Evolutionary conservation across 2,888 invertebrate genomes (phyloP), one percentile per base, ranked within the genome.

Genomic region (Disparrhopalites patrizii): DNA sequence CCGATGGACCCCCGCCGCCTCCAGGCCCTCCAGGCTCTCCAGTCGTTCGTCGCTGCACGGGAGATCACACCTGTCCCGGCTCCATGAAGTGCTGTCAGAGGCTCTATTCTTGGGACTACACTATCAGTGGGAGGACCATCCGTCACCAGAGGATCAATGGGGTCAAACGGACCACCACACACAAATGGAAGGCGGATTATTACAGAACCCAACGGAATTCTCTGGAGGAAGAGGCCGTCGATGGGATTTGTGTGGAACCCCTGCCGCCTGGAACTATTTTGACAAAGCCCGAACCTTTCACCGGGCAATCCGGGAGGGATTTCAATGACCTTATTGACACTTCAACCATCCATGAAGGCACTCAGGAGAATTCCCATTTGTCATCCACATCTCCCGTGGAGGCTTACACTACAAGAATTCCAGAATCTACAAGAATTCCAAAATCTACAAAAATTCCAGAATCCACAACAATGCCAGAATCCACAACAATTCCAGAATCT

Each of bases 21-120:
- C n/a, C n/a, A n/a, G 51, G 51, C 4, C 20, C 23, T 15, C 18
- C 4, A 18, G 15, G 25, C 25, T 27, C 8, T 3, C 27, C 51
- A 3, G 25, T 8, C 2, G 10, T 27, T 23, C 27, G 7, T 1
- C 47, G 47, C 7, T 50, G 60, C 23, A 38, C 56, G 1, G 56
- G 56, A 1, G 56, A 56, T 38, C 31, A 36, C 13, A 56, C 56
- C 25, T 47, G 43, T 27, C 36, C 68, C 23, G 68, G 61, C 2
- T 38, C 52, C 23, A 64, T 68, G 64, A 68, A 68, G 56, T 68
- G 68, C 36, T 68, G 68, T 51, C 40, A 23, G 2, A 13, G 23
- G 10, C 7, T 30, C 23, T n/a, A n/a, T n/a, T n/a, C n/a, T n/a
- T n/a, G n/a, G n/a, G n/a, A n/a, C n/a, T n/a, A n/a, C n/a, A n/a